phyloP scores from a whole-genome alignment of 2,888 invertebrate species.

The Argyresthia goedartella region DNA sequence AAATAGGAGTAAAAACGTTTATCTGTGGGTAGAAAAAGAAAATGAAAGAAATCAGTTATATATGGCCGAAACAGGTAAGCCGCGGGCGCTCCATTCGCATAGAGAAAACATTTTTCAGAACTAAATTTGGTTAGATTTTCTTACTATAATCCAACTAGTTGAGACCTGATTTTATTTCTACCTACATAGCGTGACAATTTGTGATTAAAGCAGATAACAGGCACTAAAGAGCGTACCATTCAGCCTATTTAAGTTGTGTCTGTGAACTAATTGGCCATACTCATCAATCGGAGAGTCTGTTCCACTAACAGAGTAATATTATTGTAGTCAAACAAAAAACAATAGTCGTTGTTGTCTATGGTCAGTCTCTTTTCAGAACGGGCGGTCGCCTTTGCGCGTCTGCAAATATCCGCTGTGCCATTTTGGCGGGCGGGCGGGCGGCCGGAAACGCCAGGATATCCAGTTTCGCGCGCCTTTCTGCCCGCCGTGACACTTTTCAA shows the following conservation, averaged over 20 bases:
- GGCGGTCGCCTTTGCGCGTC: background rate
- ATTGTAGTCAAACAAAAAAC: background rate
- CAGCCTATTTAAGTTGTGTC: too few relatives aligned
- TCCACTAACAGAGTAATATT: too few relatives aligned
- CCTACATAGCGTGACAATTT: background rate
- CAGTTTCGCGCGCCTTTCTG: constrained; percentile 62
- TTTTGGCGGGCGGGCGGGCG: constrained; percentile 56
- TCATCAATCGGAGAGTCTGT: too few relatives aligned
- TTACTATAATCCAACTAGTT: background rate
- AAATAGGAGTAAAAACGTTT: constrained; percentile 46
- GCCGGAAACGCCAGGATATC: constrained; percentile 66
- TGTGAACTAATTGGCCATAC: too few relatives aligned
- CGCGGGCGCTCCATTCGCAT: background rate
- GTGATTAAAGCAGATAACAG: background rate
- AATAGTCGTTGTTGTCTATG: background rate
- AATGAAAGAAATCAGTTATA: constrained; percentile 42
- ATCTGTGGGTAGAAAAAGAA: constrained; percentile 44
- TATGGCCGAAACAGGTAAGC: constrained; percentile 38
- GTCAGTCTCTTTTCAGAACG: background rate
- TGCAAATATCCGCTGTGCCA: constrained; percentile 56
- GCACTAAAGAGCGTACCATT: too few relatives aligned
- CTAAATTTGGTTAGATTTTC: constrained; percentile 1
- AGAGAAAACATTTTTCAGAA: constrained; percentile 5
- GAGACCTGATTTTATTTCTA: background rate
- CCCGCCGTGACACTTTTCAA: constrained; percentile 66